phyloP scores from a whole-genome alignment of 2,113 vertebrate species.

The Cryptomyrus ogoouensis region DNA sequence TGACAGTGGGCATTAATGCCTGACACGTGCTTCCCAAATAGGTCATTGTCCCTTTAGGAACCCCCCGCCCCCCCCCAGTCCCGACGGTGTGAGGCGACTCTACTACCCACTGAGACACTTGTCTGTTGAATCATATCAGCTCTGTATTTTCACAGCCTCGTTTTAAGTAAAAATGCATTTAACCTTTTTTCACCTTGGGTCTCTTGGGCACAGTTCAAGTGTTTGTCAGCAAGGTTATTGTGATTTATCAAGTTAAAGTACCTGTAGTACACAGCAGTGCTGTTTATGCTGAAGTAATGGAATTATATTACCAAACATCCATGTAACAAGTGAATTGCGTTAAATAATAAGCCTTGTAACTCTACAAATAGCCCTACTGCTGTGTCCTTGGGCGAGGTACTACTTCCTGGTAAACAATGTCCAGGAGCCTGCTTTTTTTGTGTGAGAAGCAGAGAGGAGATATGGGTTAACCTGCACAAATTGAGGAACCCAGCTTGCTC shows the following conservation, averaged over 20 bases:
- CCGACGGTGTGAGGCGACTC: neutral
- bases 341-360: neutral
- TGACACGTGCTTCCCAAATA: neutral
- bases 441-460: neutral
- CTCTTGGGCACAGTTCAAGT: neutral
- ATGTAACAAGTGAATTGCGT: neutral
- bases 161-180: neutral
- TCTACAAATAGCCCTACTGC: neutral
- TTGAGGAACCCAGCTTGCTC: neutral
- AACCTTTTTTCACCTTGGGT: neutral
- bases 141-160: neutral
- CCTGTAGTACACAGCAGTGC: neutral
- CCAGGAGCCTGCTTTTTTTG: neutral
- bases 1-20: neutral
- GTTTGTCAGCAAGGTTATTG: neutral
- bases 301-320: neutral
- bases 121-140: neutral
- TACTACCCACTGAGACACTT: neutral
- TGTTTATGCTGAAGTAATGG: neutral
- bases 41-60: neutral
- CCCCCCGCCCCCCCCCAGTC: neutral
- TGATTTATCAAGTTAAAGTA: constrained; percentile 6
- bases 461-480: neutral
- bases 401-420: neutral
- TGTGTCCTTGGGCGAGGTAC: neutral